Conservation (phyloP, 2,888 invertebrate species). For the Macrosoma leucophasiata region DNA sequence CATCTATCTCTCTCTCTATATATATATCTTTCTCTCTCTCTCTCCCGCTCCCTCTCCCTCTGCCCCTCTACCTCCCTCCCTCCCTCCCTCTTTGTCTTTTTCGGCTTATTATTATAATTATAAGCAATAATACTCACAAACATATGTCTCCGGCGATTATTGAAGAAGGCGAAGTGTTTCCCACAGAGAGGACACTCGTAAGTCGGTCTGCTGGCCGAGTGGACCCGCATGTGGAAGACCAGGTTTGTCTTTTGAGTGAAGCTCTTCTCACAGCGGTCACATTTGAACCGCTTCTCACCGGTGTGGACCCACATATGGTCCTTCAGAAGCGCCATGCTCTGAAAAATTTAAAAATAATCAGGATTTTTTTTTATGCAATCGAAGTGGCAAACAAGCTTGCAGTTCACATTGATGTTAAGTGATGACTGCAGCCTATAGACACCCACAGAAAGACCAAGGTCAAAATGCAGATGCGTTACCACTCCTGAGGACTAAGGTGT, state of each 20-base stretch:
- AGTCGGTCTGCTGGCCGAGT: constrained; percentile 42
- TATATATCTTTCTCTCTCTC: no score
- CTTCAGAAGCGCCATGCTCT: constrained; percentile 60
- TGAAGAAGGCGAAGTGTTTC: constrained; percentile 60
- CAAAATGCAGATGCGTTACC: no score
- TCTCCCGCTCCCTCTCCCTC: no score
- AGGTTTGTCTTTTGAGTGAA: constrained; percentile 62
- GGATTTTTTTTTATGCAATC: not conserved
- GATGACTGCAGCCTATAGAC: no score
- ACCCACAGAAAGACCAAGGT: no score
- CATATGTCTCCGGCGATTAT: constrained; percentile 61
- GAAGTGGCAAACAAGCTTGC: no score
- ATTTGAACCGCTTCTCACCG: constrained; percentile 61
- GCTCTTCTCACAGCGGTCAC: constrained; percentile 57
- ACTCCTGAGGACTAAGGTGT: no score
- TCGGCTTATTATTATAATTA: no score
- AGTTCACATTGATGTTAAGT: no score
- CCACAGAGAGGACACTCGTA: constrained; percentile 62
- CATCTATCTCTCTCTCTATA: no score
- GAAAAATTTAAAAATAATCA: constrained; percentile 4
- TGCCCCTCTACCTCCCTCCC: no score
- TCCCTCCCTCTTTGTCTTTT: no score
- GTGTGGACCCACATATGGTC: constrained; percentile 67
- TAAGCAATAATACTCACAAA: constrained; percentile 47
- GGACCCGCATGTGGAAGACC: constrained; percentile 56